phyloP scores from a whole-genome alignment of 1,140 invertebrate genomes.

The Stegodyphus mimosarum region DNA sequence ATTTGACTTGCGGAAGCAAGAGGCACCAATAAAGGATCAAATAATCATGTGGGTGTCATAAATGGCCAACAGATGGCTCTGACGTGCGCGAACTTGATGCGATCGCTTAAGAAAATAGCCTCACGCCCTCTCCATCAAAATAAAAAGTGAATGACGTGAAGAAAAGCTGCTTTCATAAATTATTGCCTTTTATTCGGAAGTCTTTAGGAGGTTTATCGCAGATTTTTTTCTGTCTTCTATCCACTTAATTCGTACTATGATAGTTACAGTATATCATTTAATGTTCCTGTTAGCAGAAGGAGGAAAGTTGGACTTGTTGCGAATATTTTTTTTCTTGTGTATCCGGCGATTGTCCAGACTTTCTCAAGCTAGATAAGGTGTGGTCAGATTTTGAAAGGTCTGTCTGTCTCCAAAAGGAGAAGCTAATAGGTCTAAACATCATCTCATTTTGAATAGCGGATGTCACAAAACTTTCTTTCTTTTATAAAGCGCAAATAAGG shows the following conservation, averaged over 20 bases:
- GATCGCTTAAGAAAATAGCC: conserved; percentile 45
- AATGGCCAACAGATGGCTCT: conserved; percentile 49
- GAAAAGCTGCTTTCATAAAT: conserved; percentile 40
- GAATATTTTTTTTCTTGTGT: conserved; percentile 6
- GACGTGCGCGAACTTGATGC: conserved; percentile 14
- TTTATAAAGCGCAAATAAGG: neutral
- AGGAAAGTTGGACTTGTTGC: neutral
- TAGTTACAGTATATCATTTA: conserved; percentile 35
- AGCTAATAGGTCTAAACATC: conserved; percentile 19
- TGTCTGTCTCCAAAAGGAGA: neutral
- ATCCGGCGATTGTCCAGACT: conserved; percentile 54
- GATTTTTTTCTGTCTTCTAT: neutral
- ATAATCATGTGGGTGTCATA: conserved; percentile 48
- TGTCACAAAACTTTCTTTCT: neutral
- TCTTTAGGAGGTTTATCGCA: conserved; percentile 43
- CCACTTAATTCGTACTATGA: conserved; percentile 37
- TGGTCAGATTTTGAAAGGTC: conserved; percentile 18
- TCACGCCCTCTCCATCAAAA: conserved; percentile 47
- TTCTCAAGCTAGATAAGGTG: conserved; percentile 43
- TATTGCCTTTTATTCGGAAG: conserved; percentile 25
- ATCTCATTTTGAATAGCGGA: conserved; percentile 3
- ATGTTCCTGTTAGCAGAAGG: conserved; percentile 9
- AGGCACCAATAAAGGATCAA: neutral
- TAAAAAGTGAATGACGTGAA: conserved; percentile 49
- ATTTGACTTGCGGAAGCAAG: conserved; percentile 1